Evolutionary conservation across 1,140 invertebrate genomes (phyloP).

Genomic region (Pectinophora gossypiella): DNA sequence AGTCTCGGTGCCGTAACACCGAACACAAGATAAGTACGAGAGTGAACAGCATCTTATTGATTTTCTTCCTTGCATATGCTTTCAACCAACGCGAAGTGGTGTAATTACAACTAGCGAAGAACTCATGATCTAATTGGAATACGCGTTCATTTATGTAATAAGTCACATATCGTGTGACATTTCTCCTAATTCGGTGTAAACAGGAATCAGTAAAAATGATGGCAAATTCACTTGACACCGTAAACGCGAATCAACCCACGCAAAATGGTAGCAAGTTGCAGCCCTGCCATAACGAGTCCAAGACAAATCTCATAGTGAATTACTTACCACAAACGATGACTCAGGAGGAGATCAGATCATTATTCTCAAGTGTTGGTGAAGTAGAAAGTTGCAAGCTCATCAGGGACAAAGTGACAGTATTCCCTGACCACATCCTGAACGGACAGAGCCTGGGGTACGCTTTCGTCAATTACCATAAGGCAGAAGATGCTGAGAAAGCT

Average conservation of each 20-base stretch:
- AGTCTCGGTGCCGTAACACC: slow-evolving; percentile 41
- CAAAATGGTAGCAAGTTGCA: slow-evolving; percentile 78
- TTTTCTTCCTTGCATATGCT: slow-evolving; percentile 73
- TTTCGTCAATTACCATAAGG: slow-evolving; percentile 90
- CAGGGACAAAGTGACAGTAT: slow-evolving; percentile 90
- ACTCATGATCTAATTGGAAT: slow-evolving; percentile 51
- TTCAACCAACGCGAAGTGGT: slow-evolving; percentile 69
- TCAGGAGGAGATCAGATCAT: slow-evolving; percentile 90
- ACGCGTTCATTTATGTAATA: slow-evolving; percentile 27
- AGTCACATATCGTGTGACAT: slow-evolving; percentile 38
- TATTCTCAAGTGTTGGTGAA: slow-evolving; percentile 92
- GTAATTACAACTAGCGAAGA: slow-evolving; percentile 47
- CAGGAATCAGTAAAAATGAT: slow-evolving; percentile 63
- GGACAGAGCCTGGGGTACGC: slow-evolving; percentile 93
- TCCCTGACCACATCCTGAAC: slow-evolving; percentile 74
- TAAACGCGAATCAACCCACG: slow-evolving; percentile 72
- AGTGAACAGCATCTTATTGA: slow-evolving; percentile 74
- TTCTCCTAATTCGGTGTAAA: slow-evolving; percentile 50
- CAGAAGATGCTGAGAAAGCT: slow-evolving; percentile 90
- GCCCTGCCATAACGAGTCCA: slow-evolving; percentile 77
- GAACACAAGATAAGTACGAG: slow-evolving; percentile 65
- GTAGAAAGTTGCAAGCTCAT: slow-evolving; percentile 94
- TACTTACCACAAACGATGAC: slow-evolving; percentile 95
- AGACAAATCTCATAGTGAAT: slow-evolving; percentile 93
- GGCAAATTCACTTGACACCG: slow-evolving; percentile 70